phyloP scores from a whole-genome alignment of 2,888 invertebrate species.

The Vesta saturnalis region DNA sequence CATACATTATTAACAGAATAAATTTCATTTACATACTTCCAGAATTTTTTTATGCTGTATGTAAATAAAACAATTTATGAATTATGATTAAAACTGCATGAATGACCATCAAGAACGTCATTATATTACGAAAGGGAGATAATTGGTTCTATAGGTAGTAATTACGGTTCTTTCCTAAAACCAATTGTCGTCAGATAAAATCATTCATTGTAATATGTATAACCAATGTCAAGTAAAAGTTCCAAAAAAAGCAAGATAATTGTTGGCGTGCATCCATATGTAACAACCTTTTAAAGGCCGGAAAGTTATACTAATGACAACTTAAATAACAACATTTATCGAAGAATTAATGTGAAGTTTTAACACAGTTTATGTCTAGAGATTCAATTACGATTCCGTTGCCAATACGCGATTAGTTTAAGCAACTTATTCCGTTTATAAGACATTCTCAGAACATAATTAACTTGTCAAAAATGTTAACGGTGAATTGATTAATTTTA shows the following conservation, averaged over 20 bases:
- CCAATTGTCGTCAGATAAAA: background rate
- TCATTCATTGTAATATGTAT: slow-evolving; percentile 1
- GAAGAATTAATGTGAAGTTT: background rate
- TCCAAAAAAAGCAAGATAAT: slow-evolving; percentile 28
- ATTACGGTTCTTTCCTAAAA: background rate
- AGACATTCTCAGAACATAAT: too few species aligned
- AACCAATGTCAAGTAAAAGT: slow-evolving; percentile 34
- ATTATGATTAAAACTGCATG: too few species aligned
- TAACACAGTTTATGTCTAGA: background rate
- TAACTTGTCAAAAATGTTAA: background rate
- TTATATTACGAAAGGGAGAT: too few species aligned
- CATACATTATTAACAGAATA: too few species aligned
- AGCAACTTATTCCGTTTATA: too few species aligned
- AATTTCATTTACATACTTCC: too few species aligned
- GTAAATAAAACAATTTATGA: too few species aligned
- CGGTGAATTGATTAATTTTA: too few species aligned
- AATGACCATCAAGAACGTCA: too few species aligned
- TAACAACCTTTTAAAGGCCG: slow-evolving; percentile 23
- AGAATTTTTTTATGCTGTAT: too few species aligned
- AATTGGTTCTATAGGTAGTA: too few species aligned
- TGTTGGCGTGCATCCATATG: slow-evolving; percentile 34
- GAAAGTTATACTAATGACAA: background rate
- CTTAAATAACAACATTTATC: background rate
- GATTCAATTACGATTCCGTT: background rate
- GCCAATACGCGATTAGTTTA: background rate